Conservation (phyloP, 2,888 invertebrate genomes). For the Amphipyra tragopoginis region DNA sequence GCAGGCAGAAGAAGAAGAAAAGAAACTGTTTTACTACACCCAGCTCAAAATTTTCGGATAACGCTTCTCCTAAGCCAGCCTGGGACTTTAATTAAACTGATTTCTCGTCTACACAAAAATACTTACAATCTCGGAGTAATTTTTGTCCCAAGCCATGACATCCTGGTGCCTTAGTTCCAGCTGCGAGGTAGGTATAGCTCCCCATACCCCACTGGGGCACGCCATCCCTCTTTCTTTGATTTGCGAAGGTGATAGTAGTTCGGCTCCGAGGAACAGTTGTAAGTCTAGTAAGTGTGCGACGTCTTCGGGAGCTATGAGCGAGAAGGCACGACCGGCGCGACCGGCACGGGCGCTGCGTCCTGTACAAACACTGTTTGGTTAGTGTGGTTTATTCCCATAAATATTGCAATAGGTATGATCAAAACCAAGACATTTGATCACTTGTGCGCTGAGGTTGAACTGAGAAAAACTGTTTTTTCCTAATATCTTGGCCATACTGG, state of each 20-base stretch:
- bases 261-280: slow-evolving; percentile 97
- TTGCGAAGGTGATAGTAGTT: slow-evolving; percentile 80
- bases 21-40: too few relatives aligned
- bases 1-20: too few relatives aligned
- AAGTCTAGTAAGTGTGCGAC: slow-evolving; percentile 97
- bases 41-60: too few relatives aligned
- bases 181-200: slow-evolving; percentile 94
- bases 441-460: too few relatives aligned
- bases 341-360: slow-evolving; percentile 99
- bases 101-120: not conserved
- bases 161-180: slow-evolving; percentile 96
- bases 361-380: slow-evolving; percentile 60
- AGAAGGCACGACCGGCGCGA: slow-evolving; percentile 96
- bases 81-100: too few relatives aligned
- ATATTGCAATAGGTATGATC: too few relatives aligned
- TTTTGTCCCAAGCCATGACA: slow-evolving; percentile 93
- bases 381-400: too few relatives aligned
- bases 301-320: slow-evolving; percentile 97
- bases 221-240: slow-evolving; percentile 68
- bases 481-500: too few relatives aligned
- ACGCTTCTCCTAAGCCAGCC: too few relatives aligned
- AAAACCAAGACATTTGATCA: too few relatives aligned
- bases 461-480: too few relatives aligned
- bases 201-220: slow-evolving; percentile 92
- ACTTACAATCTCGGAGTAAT: slow-evolving; percentile 93